Evolutionary conservation across 2,113 vertebrate species (phyloP).

Genomic region (Ovis aries): DNA sequence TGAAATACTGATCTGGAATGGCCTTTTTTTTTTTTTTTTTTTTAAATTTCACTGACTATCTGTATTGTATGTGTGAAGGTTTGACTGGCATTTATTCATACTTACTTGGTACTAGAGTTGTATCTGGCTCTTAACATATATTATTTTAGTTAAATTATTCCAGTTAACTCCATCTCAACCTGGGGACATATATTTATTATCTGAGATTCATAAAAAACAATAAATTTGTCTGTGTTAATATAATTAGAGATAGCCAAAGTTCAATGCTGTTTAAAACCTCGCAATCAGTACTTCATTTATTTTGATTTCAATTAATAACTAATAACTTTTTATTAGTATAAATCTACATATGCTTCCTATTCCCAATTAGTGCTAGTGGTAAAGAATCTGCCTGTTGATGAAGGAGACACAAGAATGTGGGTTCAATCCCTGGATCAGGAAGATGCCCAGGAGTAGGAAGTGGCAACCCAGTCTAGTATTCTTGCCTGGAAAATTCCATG

Average conservation of each 20-base stretch:
- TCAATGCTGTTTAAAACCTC: neutral
- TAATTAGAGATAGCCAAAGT: neutral
- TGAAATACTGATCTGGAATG: neutral
- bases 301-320: neutral
- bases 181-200: neutral
- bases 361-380: neutral
- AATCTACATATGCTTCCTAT: neutral
- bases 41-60: neutral
- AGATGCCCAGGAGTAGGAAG: neutral
- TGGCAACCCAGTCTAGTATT: neutral
- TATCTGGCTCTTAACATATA: neutral
- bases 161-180: neutral
- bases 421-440: neutral
- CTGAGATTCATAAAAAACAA: neutral
- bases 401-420: neutral
- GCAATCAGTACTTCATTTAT: neutral
- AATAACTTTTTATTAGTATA: neutral
- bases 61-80: neutral
- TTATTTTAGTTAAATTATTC: conserved; percentile 23
- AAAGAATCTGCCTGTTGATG: neutral
- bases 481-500: neutral
- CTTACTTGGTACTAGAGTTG: neutral
- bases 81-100: neutral
- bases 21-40: neutral
- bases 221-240: neutral